Evolutionary conservation across 64 coral and sea anemone species (phyloP).

Genomic region (Platygyra sinensis): DNA sequence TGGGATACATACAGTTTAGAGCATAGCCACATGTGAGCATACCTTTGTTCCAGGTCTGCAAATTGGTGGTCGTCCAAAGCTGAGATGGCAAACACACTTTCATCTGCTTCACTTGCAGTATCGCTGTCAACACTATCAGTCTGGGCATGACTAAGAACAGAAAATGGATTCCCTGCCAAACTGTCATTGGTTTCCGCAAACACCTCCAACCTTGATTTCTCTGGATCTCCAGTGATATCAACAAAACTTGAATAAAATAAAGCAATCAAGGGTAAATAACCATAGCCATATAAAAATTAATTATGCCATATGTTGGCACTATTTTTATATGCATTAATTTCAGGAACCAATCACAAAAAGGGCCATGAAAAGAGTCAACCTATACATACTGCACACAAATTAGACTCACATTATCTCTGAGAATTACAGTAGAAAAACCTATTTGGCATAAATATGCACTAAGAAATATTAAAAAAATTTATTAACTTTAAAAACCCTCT

Average conservation of each 20-base stretch:
- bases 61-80: not conserved
- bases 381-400: too few species aligned
- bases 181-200: not conserved
- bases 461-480: too few species aligned
- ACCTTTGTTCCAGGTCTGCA: constrained; percentile 10
- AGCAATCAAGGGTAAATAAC: not conserved
- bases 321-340: too few species aligned
- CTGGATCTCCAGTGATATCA: constrained; percentile 13
- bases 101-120: not conserved
- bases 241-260: constrained; percentile 26
- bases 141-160: not conserved
- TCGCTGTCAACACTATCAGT: not conserved
- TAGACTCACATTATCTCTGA: too few species aligned
- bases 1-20: too few species aligned
- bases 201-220: constrained; percentile 3
- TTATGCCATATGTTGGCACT: too few species aligned
- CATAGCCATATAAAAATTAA: too few species aligned
- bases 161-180: constrained; percentile 14
- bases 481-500: too few species aligned
- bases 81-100: not conserved
- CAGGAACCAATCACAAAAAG: too few species aligned
- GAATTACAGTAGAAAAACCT: too few species aligned
- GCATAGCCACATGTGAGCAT: not conserved
- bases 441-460: too few species aligned
- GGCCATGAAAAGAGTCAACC: too few species aligned